Percentiles rank a stretch among this genome's conserved stretches.
These are phyloP conservation scores for Drosophila setifemur DNA, from an alignment of 1,140 invertebrate genomes.

Conservation along the genomic window DNA sequence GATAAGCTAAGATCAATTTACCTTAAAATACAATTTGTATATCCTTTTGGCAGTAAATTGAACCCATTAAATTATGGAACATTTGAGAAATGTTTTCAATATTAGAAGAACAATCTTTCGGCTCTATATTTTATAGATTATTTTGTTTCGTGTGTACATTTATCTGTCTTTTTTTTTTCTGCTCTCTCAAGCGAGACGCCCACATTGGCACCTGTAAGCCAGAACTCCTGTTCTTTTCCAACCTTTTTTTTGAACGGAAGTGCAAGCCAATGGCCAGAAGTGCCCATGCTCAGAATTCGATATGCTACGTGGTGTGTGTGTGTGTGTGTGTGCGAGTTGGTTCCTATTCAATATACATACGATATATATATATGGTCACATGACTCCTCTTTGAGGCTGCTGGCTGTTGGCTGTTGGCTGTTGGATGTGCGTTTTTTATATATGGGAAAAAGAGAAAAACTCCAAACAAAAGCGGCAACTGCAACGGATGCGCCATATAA, in stretches of 20 bases:
- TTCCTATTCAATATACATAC: background rate
- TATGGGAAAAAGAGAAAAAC: slow-evolving; percentile 46
- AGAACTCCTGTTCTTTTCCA: background rate
- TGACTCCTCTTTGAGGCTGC: slow-evolving; percentile 20
- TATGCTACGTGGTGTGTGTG: slow-evolving; percentile 15
- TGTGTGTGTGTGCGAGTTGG: background rate
- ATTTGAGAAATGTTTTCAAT: too few species aligned
- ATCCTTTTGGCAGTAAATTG: too few species aligned
- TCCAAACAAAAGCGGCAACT: slow-evolving; percentile 44
- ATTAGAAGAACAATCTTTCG: too few species aligned
- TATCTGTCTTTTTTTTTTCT: slow-evolving; percentile 6
- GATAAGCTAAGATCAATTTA: background rate
- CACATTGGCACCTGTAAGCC: slow-evolving; percentile 57
- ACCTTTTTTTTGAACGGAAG: slow-evolving; percentile 54
- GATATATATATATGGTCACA: slow-evolving; percentile 50
- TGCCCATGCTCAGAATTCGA: slow-evolving; percentile 64
- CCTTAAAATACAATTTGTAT: too few species aligned
- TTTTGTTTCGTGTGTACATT: background rate
- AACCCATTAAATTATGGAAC: background rate
- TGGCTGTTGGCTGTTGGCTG: background rate
- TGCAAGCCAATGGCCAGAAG: slow-evolving; percentile 73
- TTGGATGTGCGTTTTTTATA: slow-evolving; percentile 5
- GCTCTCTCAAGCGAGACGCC: slow-evolving; percentile 24
- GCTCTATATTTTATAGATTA: too few species aligned
- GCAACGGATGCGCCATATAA: slow-evolving; percentile 56